Base-by-base conservation (phyloP, 2,888 invertebrate genomes). In the Clitarchus hookeri region DNA sequence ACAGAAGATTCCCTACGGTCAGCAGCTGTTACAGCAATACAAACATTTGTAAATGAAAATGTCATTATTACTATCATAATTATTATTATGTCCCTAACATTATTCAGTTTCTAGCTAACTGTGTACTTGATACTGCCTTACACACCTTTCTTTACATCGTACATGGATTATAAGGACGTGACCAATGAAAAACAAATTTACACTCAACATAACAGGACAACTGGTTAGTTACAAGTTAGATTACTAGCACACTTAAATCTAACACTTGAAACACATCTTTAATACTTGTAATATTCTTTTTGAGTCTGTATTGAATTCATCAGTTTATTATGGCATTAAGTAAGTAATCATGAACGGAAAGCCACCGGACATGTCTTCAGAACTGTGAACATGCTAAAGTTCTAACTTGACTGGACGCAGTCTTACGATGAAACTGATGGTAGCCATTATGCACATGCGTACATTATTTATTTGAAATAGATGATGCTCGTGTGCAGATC, bases 1-100 rank as follows among this genome's bases (percentile, higher is more conserved):
- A 83, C 83, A 85, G 48, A 85, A 44, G 83, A 83, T 85, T 65
- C 77, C 83, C 48, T 83, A 44, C 54, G 53, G 36, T 48, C 53
- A 53, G 44, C 53, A 25, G 53, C 53, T 19, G 23, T 53, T 53
- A 48, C 48, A 53, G 26, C 84, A 84, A 84, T 53, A 84, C 48
- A 84, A 65, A 65, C n/a, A 65, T 65, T 65, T 65, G 65, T 65
- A 65, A 65, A 65, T 65, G 65, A 65, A 65, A 65, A 65, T n/a
- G 65, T 65, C 65, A 23, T 65, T 23, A 65, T 65, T 23, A 65
- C 65, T 65, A 65, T 65, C n/a, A 65, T 23, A 1, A 48, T 48
- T 13, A 65, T 65, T 65, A 65, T 65, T 65, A 65, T 65, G 65
- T 65, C 65, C 19, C 65, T 65, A 65, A 65, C 19, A 16, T 11